Conservation (phyloP, 2,888 invertebrate species). For the Deroplatys truncata region DNA sequence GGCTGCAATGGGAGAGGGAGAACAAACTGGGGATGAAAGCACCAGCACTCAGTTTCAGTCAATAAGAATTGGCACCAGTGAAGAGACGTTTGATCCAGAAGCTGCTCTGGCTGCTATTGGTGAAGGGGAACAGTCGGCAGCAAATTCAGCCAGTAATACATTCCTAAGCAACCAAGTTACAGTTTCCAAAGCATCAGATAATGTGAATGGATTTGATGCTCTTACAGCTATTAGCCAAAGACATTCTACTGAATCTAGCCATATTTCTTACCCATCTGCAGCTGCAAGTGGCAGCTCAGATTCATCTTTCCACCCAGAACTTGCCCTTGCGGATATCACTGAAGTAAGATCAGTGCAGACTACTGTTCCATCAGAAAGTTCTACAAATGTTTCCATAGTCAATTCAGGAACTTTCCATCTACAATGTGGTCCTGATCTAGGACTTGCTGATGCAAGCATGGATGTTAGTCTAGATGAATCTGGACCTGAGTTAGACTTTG, state of each 20-base stretch:
- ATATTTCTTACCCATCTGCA: not conserved
- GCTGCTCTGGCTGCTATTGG: conserved; percentile 25
- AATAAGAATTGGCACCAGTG: conserved; percentile 1
- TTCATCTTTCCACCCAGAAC: conserved; percentile 22
- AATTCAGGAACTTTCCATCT: conserved; percentile 4
- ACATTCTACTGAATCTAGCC: not conserved
- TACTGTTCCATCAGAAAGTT: not conserved
- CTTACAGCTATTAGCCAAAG: conserved; percentile 23
- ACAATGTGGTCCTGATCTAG: conserved; percentile 17
- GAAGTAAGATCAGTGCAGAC: conserved; percentile 6
- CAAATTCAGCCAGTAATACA: not conserved
- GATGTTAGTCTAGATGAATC: conserved; percentile 28
- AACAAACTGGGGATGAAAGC: not conserved
- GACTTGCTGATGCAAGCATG: conserved; percentile 18
- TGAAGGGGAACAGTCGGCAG: conserved; percentile 15
- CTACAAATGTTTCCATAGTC: not conserved
- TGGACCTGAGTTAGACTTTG: conserved; percentile 41
- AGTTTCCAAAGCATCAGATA: not conserved
- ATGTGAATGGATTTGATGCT: conserved; percentile 14
- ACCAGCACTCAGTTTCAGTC: not conserved
- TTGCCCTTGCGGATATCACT: conserved; percentile 21
- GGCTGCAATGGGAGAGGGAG: conserved; percentile 23
- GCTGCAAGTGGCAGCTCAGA: not conserved
- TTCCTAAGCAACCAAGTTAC: not conserved
- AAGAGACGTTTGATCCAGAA: conserved; percentile 19